phyloP scores from a whole-genome alignment of 92 coral and sea anemone genomes.

The Desmophyllum pertusum region DNA sequence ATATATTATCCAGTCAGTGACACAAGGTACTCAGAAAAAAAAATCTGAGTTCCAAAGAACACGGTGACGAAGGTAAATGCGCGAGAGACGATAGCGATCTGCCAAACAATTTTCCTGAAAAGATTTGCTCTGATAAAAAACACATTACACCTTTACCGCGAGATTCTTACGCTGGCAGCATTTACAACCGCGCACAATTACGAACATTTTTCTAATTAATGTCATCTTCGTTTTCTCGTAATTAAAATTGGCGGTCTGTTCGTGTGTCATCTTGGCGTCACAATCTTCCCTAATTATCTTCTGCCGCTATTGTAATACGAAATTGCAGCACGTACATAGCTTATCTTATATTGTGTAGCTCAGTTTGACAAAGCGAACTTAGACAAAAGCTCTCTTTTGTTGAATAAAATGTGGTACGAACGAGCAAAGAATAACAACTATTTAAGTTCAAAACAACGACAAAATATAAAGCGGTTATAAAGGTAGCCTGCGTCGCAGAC shows the following conservation, averaged over 20 bases:
- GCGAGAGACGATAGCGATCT: not conserved
- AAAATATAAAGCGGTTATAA: not conserved
- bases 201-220: not conserved
- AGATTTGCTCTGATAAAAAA: not conserved
- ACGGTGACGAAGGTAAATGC: no score
- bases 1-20: no score
- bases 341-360: not conserved
- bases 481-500: no score
- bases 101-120: not conserved
- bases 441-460: not conserved
- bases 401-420: not conserved
- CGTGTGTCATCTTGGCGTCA: not conserved
- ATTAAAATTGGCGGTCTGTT: not conserved
- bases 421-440: not conserved
- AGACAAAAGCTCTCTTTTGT: not conserved
- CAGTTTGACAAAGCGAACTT: not conserved
- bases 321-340: not conserved
- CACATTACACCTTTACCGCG: not conserved
- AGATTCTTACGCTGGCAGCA: not conserved
- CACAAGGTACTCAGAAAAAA: no score
- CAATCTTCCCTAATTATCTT: not conserved
- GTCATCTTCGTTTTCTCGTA: not conserved
- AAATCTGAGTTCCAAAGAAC: no score
- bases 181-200: constrained; percentile 6
- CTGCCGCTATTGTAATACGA: no score